Base-by-base conservation (phyloP, 2,797 vertebrate species). In the Rachycentron canadum region DNA sequence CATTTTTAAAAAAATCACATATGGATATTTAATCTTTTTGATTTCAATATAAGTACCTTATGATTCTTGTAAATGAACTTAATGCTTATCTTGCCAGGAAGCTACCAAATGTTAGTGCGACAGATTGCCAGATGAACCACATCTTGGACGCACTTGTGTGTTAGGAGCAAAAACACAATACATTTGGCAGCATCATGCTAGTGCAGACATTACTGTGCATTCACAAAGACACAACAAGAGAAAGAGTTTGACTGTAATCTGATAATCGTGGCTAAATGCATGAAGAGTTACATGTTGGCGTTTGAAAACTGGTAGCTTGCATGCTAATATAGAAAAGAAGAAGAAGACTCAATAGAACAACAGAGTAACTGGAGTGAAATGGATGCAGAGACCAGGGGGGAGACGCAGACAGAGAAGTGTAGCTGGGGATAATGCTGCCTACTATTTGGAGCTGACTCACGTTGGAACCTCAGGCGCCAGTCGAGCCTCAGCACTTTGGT, bases 381-480 rank as follows among this genome's bases (percentile, higher is more conserved):
- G 61, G 72, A 56, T 41, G 17, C 23, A 77, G 72, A 43, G n/a
- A 58, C 26, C 34, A 21, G 36, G n/a, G 56, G 56, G 21, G 56
- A 78, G 45, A 62, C n/a, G 67, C 71, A 47, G 55, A 25, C 34
- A 56, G 34, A 0, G 12, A 21, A 57, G 53, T 55, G 57, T 81
- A 76, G 74, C 25, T 0, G 19, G 58, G 36, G 61, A 79, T 66
- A 77, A 69, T 13, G 56, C 62, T 79, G 80, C 74, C 60, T 47
- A 56, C 50, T 79, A 66, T 88, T 85, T 87, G 77, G 82, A 84
- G 65, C 82, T 82, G 83, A 86, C 81, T 87, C 83, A 62, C 41
- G 32, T 47, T 80, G 71, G 83, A 86, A 86, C 86, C 84, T 88
- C 81, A 83, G 87, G 87, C 78, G 66, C 85, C 85, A 81, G 81